A percentile compares a stretch with the other conserved stretches of the same genome.
Conservation (phyloP, 2,113 vertebrate genomes). For the Pao palembangensis region DNA sequence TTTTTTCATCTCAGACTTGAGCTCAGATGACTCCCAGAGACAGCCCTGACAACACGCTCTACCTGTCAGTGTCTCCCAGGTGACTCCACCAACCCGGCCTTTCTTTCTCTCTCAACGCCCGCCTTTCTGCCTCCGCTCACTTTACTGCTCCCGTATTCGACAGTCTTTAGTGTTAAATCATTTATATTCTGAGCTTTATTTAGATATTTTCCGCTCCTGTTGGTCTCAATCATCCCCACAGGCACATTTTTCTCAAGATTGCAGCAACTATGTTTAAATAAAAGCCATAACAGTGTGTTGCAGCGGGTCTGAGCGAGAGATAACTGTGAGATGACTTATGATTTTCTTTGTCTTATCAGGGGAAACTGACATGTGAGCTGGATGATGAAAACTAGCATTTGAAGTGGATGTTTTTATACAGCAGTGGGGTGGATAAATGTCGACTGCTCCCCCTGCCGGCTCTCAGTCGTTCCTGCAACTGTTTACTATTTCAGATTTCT, state of each 20-base stretch:
- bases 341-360: constrained; percentile 9
- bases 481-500: constrained; percentile 35
- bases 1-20: constrained; percentile 22
- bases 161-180: constrained; percentile 58
- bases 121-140: neutral
- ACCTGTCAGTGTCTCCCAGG: constrained; percentile 35
- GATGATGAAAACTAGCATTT: constrained; percentile 20
- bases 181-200: constrained; percentile 59
- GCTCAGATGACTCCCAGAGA: constrained; percentile 2
- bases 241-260: neutral
- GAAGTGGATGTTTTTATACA: constrained; percentile 6
- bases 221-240: constrained; percentile 10
- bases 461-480: constrained; percentile 28
- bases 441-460: constrained; percentile 59
- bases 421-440: constrained; percentile 10
- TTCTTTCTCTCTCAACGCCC: neutral
- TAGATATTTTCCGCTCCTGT: constrained; percentile 34
- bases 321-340: neutral
- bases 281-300: too few relatives aligned
- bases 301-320: neutral
- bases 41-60: neutral
- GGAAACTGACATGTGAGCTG: constrained; percentile 14
- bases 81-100: constrained; percentile 10
- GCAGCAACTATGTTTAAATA: neutral
- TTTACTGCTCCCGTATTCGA: constrained; percentile 24